phyloP scores from a whole-genome alignment of 2,888 invertebrate species.

The Macaria notata region DNA sequence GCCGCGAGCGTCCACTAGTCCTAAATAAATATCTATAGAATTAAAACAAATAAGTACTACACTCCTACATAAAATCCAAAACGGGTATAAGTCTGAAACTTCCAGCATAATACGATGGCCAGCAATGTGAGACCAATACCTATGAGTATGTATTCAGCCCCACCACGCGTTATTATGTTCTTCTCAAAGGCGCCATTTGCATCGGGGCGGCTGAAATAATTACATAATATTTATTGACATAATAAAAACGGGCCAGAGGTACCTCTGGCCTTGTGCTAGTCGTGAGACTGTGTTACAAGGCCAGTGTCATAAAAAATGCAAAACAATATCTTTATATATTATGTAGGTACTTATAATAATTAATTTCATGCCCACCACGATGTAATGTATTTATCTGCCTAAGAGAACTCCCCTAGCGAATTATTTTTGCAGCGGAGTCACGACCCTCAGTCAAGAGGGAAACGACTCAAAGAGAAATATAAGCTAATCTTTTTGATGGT shows the following conservation, averaged over 20 bases:
- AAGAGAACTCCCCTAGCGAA: not conserved
- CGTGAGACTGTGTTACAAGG: no score
- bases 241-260: no score
- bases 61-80: no score
- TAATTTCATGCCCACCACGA: not conserved
- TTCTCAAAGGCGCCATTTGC: no score
- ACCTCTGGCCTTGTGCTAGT: no score
- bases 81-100: no score
- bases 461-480: no score
- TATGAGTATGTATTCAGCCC: conserved; percentile 14
- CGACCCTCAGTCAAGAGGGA: no score
- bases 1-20: no score
- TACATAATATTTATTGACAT: not conserved
- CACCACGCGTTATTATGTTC: conserved; percentile 9
- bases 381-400: not conserved
- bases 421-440: not conserved
- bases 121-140: conserved; percentile 15
- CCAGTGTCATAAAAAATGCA: not conserved
- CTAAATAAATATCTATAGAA: no score
- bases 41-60: no score
- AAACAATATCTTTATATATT: not conserved
- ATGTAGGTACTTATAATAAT: not conserved
- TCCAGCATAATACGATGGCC: conserved; percentile 13
- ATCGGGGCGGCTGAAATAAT: conserved; percentile 19
- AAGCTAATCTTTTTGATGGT: no score